phyloP scores from a whole-genome alignment of 2,797 vertebrate genomes.

The Sciurus carolinensis region DNA sequence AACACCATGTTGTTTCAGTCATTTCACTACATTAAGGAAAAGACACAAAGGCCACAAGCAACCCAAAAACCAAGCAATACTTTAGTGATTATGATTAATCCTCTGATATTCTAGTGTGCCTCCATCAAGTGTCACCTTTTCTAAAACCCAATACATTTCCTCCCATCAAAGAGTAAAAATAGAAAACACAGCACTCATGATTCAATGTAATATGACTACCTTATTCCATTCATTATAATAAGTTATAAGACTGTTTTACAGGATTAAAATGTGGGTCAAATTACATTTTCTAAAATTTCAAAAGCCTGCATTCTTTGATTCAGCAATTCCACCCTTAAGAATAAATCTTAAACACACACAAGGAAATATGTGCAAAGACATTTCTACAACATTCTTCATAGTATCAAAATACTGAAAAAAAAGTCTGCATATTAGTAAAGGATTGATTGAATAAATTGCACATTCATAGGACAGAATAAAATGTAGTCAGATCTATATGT shows the following conservation, averaged over 20 bases:
- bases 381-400: not conserved
- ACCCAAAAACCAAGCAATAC: conserved; percentile 1
- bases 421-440: not conserved
- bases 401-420: not conserved
- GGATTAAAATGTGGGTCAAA: conserved; percentile 46
- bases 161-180: not conserved
- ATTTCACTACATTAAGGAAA: conserved; percentile 7
- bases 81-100: not conserved
- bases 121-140: not conserved
- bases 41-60: not conserved
- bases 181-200: not conserved
- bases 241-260: conserved; percentile 9
- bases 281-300: conserved; percentile 59
- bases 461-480: not conserved
- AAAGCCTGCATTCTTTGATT: conserved; percentile 14
- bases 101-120: not conserved
- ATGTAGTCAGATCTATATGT: not conserved
- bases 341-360: not conserved
- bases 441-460: not conserved
- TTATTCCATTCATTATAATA: conserved; percentile 42
- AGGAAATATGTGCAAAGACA: not conserved
- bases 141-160: not conserved
- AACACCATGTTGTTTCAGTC: not conserved
- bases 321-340: conserved; percentile 16
- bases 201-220: not conserved